Evolutionary conservation across 2,113 vertebrate species (phyloP).

Genomic region (Lethenteron reissneri): DNA sequence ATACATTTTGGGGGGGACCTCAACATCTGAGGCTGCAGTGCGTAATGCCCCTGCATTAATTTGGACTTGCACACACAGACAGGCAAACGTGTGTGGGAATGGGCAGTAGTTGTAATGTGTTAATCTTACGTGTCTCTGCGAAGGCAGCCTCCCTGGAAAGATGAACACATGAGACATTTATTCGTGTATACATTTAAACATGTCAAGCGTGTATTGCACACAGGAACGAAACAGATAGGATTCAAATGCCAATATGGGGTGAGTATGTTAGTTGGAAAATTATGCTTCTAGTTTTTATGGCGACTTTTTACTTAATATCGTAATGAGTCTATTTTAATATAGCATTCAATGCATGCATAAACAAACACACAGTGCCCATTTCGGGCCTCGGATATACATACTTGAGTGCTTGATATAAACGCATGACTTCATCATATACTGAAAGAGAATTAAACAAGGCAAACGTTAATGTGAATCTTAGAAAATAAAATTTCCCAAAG

Average conservation of each 20-base stretch:
- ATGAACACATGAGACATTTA: neutral
- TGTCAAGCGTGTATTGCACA: too few relatives aligned
- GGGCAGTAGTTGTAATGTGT: neutral
- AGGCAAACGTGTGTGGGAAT: neutral
- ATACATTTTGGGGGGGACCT: neutral
- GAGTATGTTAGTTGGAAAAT: neutral
- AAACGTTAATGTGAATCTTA: neutral
- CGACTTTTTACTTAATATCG: neutral
- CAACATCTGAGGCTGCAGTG: neutral
- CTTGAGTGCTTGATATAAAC: neutral
- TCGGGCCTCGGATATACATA: neutral
- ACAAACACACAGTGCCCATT: neutral
- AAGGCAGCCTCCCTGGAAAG: conserved; percentile 3
- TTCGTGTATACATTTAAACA: too few relatives aligned
- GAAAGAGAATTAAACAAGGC: neutral
- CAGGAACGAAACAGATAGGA: too few relatives aligned
- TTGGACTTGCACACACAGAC: neutral
- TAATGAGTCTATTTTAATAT: neutral
- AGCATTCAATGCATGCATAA: neutral
- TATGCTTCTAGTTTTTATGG: neutral
- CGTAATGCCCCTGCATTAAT: neutral
- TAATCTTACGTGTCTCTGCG: conserved; percentile 1
- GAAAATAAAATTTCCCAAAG: neutral
- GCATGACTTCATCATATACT: neutral
- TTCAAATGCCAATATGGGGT: neutral